Conservation (phyloP, 2,797 vertebrate species). For the Cirrhinus mrigala region DNA sequence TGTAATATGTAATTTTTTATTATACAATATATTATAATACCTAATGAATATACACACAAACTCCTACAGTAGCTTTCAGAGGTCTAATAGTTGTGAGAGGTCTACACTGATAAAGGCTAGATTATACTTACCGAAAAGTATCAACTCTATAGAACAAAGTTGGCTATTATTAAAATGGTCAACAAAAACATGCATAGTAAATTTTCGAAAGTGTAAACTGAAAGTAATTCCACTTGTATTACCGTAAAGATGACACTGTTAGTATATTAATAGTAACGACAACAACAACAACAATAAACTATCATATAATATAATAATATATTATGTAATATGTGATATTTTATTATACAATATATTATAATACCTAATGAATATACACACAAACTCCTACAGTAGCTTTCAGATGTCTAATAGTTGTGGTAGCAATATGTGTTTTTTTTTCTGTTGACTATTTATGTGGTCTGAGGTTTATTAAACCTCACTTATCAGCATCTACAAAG, state of each 20-base stretch:
- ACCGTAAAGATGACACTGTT: background rate
- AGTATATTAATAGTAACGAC: background rate
- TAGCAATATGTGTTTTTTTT: constrained; percentile 64
- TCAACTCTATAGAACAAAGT: background rate
- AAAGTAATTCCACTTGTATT: background rate
- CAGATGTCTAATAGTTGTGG: constrained; percentile 37
- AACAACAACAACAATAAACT: constrained; percentile 5
- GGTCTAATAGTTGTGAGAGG: constrained; percentile 33
- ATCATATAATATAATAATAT: background rate
- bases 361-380: background rate
- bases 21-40: background rate
- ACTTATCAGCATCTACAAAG: constrained; percentile 9
- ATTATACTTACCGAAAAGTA: constrained; percentile 31
- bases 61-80: background rate
- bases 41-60: background rate
- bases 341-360: too few species aligned
- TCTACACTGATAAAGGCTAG: constrained; percentile 39
- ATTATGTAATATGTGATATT: too few species aligned
- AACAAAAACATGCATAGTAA: background rate
- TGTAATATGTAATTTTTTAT: background rate
- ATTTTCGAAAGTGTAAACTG: background rate
- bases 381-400: background rate
- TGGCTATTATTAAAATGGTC: background rate
- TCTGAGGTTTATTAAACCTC: constrained; percentile 49
- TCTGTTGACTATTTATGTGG: constrained; percentile 66